These are phyloP conservation scores for Galbula dea DNA, from an alignment of 2,113 vertebrate species.

Conservation along the genomic window DNA sequence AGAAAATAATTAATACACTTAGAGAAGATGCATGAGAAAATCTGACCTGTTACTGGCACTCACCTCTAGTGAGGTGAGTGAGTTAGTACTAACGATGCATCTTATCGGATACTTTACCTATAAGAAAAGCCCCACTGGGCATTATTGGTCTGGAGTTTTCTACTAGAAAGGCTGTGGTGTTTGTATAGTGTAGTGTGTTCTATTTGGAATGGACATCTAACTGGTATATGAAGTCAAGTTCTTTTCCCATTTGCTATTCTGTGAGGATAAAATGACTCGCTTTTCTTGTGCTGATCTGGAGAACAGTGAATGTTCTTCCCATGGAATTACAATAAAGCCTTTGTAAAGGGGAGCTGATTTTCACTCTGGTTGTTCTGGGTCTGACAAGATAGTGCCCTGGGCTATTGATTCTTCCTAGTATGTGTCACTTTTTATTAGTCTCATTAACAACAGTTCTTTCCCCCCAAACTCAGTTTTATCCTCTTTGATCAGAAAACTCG, in stretches of 20 bases:
- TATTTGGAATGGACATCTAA: not conserved
- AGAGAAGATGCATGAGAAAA: not conserved
- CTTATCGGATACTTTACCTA: rapidly evolving
- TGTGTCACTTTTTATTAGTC: not conserved
- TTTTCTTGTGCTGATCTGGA: not conserved
- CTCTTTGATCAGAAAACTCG: not conserved
- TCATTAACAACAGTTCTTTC: not conserved
- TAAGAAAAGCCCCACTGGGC: not conserved
- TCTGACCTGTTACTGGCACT: not conserved
- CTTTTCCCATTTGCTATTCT: not conserved
- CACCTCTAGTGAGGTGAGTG: not conserved
- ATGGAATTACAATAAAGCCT: not conserved
- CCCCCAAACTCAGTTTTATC: not conserved
- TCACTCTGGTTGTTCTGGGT: not conserved
- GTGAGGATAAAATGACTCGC: not conserved
- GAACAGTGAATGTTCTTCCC: not conserved
- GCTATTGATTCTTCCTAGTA: not conserved
- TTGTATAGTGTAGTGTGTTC: not conserved
- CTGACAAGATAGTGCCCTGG: not conserved
- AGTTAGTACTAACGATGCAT: not conserved
- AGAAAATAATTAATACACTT: not conserved
- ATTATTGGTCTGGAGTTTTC: not conserved
- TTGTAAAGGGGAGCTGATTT: not conserved
- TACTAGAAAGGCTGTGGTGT: not conserved
- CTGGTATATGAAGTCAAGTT: not conserved